Evolutionary conservation across 2,797 vertebrate species (phyloP).

Genomic region (Sternotherus odoratus): DNA sequence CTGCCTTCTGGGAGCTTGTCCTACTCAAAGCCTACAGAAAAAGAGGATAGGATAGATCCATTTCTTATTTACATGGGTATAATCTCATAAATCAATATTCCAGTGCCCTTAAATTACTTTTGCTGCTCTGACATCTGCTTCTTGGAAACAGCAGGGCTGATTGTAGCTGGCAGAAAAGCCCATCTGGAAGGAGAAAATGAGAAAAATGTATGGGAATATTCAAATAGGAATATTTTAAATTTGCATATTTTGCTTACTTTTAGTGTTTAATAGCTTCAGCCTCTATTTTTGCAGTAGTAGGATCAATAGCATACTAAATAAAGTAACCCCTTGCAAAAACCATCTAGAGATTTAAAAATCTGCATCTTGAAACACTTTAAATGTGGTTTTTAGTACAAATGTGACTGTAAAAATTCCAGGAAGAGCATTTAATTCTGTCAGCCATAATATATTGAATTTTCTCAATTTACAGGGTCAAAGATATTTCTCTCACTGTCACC

Average conservation of each 20-base stretch:
- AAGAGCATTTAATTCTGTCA: neutral
- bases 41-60: neutral
- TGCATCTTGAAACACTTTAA: neutral
- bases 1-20: neutral
- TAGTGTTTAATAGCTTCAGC: neutral
- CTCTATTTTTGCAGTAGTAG: neutral
- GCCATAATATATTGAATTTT: neutral
- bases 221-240: neutral
- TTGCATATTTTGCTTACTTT: neutral
- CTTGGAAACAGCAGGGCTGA: neutral
- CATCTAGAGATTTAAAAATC: constrained; percentile 3
- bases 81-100: neutral
- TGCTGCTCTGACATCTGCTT: neutral
- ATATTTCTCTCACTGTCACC: neutral
- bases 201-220: neutral
- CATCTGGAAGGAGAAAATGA: neutral
- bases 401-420: neutral
- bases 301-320: neutral
- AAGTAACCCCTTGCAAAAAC: neutral
- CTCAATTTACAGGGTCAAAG: neutral
- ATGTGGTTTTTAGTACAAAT: neutral
- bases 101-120: neutral
- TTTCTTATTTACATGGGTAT: neutral
- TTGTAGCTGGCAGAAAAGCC: accelerated
- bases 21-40: neutral